phyloP scores from a whole-genome alignment of 1,140 invertebrate species.

The Drosophila pandora region DNA sequence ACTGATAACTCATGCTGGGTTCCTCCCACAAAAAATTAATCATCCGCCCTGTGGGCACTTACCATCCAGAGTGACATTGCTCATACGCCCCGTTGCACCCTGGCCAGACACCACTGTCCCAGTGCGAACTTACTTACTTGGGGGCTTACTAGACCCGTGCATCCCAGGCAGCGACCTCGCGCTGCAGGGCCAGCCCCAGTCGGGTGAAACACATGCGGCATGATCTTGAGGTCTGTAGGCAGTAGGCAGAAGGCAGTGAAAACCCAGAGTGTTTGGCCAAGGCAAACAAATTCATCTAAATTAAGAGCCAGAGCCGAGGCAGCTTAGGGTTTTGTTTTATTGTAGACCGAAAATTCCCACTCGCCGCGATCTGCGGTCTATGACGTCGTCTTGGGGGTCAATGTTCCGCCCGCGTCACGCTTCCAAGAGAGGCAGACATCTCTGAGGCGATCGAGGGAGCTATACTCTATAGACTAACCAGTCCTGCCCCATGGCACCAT shows the following conservation, averaged over 20 bases:
- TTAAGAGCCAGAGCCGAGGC: slow-evolving; percentile 3
- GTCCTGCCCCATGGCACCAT: not conserved
- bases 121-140: no score
- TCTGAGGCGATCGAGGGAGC: not conserved
- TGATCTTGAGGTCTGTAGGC: slow-evolving; percentile 40
- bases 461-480: not conserved
- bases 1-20: no score
- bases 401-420: slow-evolving; percentile 10
- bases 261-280: slow-evolving; percentile 18
- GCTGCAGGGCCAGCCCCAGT: slow-evolving; percentile 30
- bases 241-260: slow-evolving; percentile 4
- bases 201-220: slow-evolving; percentile 31
- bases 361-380: slow-evolving; percentile 12
- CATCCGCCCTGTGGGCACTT: not conserved
- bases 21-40: not conserved
- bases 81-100: no score
- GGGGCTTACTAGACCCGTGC: no score
- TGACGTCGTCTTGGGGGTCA: not conserved
- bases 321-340: slow-evolving; percentile 3
- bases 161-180: no score
- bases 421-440: no score
- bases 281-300: slow-evolving; percentile 24
- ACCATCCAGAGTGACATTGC: no score
- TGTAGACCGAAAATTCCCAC: not conserved
- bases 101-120: no score